These are phyloP conservation scores for Halichoeres trimaculatus DNA, from an alignment of 2,113 vertebrate species.

Conservation along the genomic window DNA sequence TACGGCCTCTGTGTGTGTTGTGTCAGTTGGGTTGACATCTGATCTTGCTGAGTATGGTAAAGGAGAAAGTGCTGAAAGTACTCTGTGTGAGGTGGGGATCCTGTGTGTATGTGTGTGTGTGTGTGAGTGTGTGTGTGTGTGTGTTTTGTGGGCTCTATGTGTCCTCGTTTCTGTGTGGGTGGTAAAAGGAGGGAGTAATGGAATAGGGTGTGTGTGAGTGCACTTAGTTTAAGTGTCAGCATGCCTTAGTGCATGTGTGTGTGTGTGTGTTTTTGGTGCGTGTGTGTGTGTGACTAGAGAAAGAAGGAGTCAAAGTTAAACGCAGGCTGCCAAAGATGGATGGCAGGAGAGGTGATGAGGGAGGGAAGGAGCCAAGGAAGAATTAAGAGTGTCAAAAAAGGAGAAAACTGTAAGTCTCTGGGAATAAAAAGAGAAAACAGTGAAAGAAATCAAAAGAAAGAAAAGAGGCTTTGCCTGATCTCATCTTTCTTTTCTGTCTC, in stretches of 20 bases:
- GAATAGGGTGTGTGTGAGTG: conserved; percentile 73
- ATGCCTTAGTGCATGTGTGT: conserved; percentile 24
- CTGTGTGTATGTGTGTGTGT: conserved; percentile 2
- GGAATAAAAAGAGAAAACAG: conserved; percentile 25
- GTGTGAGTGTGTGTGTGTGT: conserved; percentile 25
- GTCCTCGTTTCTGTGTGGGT: conserved; percentile 76
- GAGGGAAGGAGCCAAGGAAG: conserved; percentile 41
- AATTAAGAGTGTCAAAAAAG: conserved; percentile 6
- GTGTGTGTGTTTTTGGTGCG: conserved; percentile 13
- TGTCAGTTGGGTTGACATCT: conserved; percentile 76
- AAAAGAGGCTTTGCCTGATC: neutral
- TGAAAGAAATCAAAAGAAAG: conserved; percentile 4
- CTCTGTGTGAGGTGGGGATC: conserved; percentile 40
- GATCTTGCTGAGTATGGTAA: conserved; percentile 78
- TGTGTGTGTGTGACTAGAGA: conserved; percentile 50
- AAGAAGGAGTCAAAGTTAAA: conserved; percentile 50
- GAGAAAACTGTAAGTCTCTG: conserved; percentile 25
- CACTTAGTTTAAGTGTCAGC: conserved; percentile 78
- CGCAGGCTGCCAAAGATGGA: conserved; percentile 53
- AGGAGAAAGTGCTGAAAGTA: conserved; percentile 78
- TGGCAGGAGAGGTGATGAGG: conserved; percentile 49
- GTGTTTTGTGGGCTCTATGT: conserved; percentile 69
- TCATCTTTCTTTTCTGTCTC: conserved; percentile 13
- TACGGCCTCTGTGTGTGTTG: conserved; percentile 64
- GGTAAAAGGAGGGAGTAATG: conserved; percentile 70